These are phyloP conservation scores for Drosophila nannoptera DNA, from an alignment of 1,140 invertebrate genomes.

Conservation along the genomic window DNA sequence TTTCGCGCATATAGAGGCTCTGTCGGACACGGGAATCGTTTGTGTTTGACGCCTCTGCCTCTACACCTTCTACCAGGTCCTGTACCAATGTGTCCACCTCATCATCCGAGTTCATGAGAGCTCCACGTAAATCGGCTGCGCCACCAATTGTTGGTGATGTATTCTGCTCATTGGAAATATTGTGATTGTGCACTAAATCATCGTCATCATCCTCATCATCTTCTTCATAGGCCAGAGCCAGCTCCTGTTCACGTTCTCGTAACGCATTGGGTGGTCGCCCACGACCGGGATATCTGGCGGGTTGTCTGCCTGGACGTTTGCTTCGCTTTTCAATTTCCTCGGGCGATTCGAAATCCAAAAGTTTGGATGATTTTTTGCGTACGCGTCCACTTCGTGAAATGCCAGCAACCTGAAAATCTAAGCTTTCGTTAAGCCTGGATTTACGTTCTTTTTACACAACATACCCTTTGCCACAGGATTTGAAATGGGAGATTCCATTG, in stretches of 20 bases:
- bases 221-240: conserved; percentile 32
- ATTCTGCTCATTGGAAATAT: conserved; percentile 36
- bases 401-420: conserved; percentile 90
- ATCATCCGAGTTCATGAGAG: conserved; percentile 65
- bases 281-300: conserved; percentile 48
- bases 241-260: conserved; percentile 43
- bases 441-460: neutral
- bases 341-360: conserved; percentile 94
- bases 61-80: conserved; percentile 68
- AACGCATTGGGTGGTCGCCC: conserved; percentile 63
- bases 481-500: conserved; percentile 38
- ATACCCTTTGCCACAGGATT: conserved; percentile 25
- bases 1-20: conserved; percentile 89
- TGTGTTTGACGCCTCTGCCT: conserved; percentile 56
- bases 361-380: conserved; percentile 95
- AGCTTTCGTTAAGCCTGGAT: neutral
- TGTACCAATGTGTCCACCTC: conserved; percentile 71
- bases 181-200: conserved; percentile 43
- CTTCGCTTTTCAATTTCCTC: conserved; percentile 85
- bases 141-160: conserved; percentile 7
- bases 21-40: conserved; percentile 80
- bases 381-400: conserved; percentile 91
- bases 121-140: conserved; percentile 25
- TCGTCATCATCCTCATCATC: conserved; percentile 26
- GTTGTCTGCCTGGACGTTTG: conserved; percentile 50